Evolutionary conservation across 2,113 vertebrate genomes (phyloP), one percentile per base, ranked within the genome.

Genomic region (Melanerpes aurifrons): DNA sequence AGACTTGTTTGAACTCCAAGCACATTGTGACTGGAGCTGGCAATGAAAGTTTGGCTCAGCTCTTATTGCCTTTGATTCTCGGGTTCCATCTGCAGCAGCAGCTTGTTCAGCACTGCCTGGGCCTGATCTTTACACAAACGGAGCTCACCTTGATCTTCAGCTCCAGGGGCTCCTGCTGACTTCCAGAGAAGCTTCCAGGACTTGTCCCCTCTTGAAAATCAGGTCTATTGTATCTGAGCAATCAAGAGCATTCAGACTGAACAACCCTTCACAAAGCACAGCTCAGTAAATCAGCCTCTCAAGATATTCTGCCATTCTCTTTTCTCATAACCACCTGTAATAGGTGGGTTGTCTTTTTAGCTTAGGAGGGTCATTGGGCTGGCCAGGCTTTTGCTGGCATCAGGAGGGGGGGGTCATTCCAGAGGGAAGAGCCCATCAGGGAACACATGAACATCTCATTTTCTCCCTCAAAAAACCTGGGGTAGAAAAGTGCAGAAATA

Each of bases 211-310:
- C 80, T 64, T 68, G 48, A 72, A 75, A 92, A 92, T 93, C 89
- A 95, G 64, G 35, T 22, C 78, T 47, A 76, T 89, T 89, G 89
- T 80, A 11, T 11, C 6, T 10, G 68, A 71, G 68, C 86, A 91
- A 91, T 83, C 76, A 86, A 57, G 62, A 80, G 63, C 53, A 75
- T 70, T 93, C 88, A 82, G 58, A 71, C 56, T 77, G 80, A 75
- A 61, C 45, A 56, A 4, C 31, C 3, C 0, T 67, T 76, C 82
- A 37, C 28, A 73, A 69, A 68, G 32, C 67, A 69, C 50, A 48
- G 32, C 56, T 90, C 24, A 3, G 45, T 43, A 82, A 91, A 82
- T 82, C 85, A 71, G 40, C 77, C 35, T n/a, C 35, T 63, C 68
- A 25, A 0, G 15, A 8, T 47, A 21, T 28, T 63, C 91, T 95